phyloP scores from a whole-genome alignment of 2,113 vertebrate species.

The Hippolais icterina region DNA sequence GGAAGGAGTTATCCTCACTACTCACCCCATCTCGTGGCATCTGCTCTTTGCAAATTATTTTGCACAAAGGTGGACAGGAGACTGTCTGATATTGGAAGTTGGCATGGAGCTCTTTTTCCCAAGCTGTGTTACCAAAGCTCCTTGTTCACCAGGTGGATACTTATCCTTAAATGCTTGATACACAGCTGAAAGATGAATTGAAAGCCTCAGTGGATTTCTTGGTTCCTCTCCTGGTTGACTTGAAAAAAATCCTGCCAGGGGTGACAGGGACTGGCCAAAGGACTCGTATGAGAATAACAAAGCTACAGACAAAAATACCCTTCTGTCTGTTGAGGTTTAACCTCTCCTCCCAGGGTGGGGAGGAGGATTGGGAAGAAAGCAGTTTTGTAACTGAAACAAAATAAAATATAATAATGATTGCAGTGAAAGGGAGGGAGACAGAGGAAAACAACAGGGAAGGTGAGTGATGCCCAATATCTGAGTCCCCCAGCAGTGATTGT shows the following conservation, averaged over 20 bases:
- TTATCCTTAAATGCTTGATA: neutral
- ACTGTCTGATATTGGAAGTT: neutral
- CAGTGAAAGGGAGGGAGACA: neutral
- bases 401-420: neutral
- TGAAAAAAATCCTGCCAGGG: neutral
- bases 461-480: neutral
- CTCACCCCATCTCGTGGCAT: fast-evolving
- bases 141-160: neutral
- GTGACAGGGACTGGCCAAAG: neutral
- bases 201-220: neutral
- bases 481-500: neutral
- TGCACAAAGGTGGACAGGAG: neutral
- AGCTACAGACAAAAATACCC: neutral
- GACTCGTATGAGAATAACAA: neutral
- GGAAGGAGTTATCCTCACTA: neutral
- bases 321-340: neutral
- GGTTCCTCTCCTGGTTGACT: neutral
- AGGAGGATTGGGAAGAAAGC: neutral
- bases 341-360: too few species aligned
- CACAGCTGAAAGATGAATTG: neutral
- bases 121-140: neutral
- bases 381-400: neutral
- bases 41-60: neutral
- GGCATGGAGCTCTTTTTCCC: neutral
- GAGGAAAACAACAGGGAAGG: neutral